Evolutionary conservation across 2,797 vertebrate species (phyloP).

Genomic region (Esox lucius): DNA sequence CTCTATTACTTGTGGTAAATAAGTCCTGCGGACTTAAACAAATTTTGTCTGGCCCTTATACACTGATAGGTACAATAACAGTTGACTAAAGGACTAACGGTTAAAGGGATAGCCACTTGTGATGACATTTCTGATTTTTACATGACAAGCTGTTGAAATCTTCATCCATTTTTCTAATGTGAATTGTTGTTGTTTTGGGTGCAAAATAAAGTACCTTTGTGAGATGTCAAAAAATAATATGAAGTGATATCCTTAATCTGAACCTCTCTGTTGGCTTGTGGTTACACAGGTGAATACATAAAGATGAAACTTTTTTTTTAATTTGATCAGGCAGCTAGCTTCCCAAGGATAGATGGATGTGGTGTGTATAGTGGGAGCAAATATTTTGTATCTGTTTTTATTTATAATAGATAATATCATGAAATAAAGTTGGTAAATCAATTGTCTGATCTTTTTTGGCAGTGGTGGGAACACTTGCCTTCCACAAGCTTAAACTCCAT

Average conservation of each 20-base stretch:
- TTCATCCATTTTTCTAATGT: slow-evolving; percentile 66
- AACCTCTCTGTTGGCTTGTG: slow-evolving; percentile 33
- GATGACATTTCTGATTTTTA: background rate
- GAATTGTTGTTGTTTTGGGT: slow-evolving; percentile 53
- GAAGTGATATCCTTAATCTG: slow-evolving; percentile 52
- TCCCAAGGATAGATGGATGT: slow-evolving; percentile 53
- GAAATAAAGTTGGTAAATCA: slow-evolving; percentile 69
- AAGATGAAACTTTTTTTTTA: slow-evolving; percentile 20
- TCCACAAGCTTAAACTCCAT: background rate
- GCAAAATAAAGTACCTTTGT: slow-evolving; percentile 32
- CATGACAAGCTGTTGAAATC: slow-evolving; percentile 21
- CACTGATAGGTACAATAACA: background rate
- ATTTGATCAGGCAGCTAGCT: slow-evolving; percentile 67
- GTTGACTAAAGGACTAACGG: background rate
- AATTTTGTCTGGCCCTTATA: background rate
- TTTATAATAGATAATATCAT: slow-evolving; percentile 71
- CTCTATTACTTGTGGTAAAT: background rate
- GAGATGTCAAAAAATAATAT: slow-evolving; percentile 46
- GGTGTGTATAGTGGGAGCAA: slow-evolving; percentile 70
- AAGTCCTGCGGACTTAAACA: background rate
- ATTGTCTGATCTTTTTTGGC: background rate
- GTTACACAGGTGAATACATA: background rate
- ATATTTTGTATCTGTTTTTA: slow-evolving; percentile 70
- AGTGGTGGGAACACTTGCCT: background rate
- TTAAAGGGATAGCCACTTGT: background rate